These are phyloP conservation scores for Pocillopora grandis DNA, from an alignment of 92 coral and sea anemone genomes.

Conservation along the genomic window DNA sequence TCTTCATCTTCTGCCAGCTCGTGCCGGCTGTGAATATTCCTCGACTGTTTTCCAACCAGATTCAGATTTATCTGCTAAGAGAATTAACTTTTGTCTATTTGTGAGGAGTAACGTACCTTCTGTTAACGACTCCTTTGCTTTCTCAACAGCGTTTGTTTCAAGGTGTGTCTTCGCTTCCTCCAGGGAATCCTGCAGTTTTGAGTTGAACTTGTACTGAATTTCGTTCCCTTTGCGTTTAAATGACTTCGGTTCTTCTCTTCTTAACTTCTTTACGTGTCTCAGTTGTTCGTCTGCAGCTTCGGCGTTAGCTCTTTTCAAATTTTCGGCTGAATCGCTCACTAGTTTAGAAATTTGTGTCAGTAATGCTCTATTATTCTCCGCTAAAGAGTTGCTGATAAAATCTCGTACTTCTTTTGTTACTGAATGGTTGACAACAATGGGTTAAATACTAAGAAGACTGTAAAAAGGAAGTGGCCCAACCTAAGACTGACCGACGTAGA, in stretches of 20 bases:
- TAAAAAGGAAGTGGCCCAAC: too few relatives aligned
- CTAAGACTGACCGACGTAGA: too few relatives aligned
- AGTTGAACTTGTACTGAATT: conserved; percentile 25
- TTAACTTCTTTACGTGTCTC: conserved; percentile 15
- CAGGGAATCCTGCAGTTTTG: conserved; percentile 10
- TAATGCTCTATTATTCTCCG: conserved; percentile 27
- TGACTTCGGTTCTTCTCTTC: conserved; percentile 8
- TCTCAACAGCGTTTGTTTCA: conserved; percentile 2
- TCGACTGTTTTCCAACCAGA: conserved; percentile 52
- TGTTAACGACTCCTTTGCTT: conserved; percentile 11
- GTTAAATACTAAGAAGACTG: neutral
- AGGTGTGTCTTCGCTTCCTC: conserved; percentile 18
- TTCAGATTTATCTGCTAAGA: conserved; percentile 52
- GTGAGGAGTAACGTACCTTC: conserved; percentile 44
- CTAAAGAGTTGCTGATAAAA: conserved; percentile 24
- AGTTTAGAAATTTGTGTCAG: conserved; percentile 13
- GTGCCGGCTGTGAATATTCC: conserved; percentile 45
- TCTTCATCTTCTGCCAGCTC: conserved; percentile 44
- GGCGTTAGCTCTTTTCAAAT: neutral
- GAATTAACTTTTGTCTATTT: conserved; percentile 44
- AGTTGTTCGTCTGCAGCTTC: conserved; percentile 21
- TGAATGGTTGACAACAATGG: neutral
- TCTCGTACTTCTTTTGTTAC: conserved; percentile 28
- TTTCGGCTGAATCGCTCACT: conserved; percentile 5
- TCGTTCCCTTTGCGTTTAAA: conserved; percentile 41